These are phyloP conservation scores for Hormaphis cornu DNA, from an alignment of 1,140 invertebrate genomes.

Conservation along the genomic window DNA sequence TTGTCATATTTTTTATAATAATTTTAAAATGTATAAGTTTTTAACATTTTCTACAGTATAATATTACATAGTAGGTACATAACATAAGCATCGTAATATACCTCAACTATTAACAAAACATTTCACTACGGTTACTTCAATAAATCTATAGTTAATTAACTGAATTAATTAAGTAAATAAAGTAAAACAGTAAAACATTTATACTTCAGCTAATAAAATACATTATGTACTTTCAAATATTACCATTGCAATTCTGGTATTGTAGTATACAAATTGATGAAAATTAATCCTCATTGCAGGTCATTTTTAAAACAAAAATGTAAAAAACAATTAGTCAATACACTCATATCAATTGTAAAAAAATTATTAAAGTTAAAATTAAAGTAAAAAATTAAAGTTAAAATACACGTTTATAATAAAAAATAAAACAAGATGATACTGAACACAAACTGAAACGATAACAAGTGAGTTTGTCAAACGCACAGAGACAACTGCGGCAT, in stretches of 20 bases:
- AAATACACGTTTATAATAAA: background rate
- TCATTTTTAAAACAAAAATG: background rate
- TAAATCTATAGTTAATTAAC: too few species aligned
- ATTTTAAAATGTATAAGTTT: too few species aligned
- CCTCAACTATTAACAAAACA: too few species aligned
- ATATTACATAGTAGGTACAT: too few species aligned
- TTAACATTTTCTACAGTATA: too few species aligned
- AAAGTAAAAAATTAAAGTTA: too few species aligned
- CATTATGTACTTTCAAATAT: background rate
- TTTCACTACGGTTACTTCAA: too few species aligned
- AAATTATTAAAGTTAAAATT: background rate
- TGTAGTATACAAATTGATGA: background rate
- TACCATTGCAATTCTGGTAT: background rate
- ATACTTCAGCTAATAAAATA: background rate
- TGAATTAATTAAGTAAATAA: background rate
- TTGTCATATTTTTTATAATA: too few species aligned
- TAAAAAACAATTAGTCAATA: background rate
- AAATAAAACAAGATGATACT: background rate
- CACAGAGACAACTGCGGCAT: background rate
- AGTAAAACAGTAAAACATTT: conserved; percentile 6
- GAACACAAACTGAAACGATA: background rate
- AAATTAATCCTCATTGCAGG: background rate
- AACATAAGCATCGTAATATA: too few species aligned
- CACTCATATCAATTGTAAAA: background rate
- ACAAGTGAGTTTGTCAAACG: background rate